Evolutionary conservation across 2,888 invertebrate species (phyloP), one percentile per base, ranked within the genome.

Genomic region (Lasioglossum calceatum): DNA sequence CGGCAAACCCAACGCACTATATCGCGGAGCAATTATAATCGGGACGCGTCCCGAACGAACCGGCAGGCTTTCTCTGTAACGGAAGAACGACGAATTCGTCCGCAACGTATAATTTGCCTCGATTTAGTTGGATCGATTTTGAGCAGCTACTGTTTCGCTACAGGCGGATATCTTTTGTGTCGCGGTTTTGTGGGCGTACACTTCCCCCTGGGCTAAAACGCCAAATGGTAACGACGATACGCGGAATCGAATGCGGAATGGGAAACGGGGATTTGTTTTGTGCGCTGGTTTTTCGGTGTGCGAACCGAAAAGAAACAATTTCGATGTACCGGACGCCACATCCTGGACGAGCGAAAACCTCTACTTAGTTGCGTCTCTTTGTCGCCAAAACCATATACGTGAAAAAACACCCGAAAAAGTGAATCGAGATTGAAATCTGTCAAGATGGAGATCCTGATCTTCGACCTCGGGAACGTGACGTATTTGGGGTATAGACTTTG

Each of bases 111-210:
- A 95, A 95, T 95, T 95, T 94, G 92, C 92, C 91, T 92, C 92
- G 93, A 92, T 93, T 92, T 91, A 90, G 91, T 84, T 88, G 92
- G 92, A 94, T 95, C 94, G 94, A 94, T 94, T 94, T 93, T 94
- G 93, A 93, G 91, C 93, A 92, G 93, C 94, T 93, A 94, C 94
- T 92, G 94, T 94, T 93, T 95, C 92, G 94, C 94, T 94, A 94
- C 92, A 93, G 92, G 94, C 95, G 94, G 94, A 95, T 94, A 95
- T 95, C 94, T 94, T 94, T 95, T 95, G 95, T 95, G 94, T 93
- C 91, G 92, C 93, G 92, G 91, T 91, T 91, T 91, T 93, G 94
- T 94, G 95, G 94, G 95, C 94, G 95, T 93, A 91, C 92, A 93
- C 93, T 93, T 93, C 92, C 93, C 93, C 93, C 90, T 87, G 93